Conservation (phyloP, 2,888 invertebrate genomes). For the Tortrix viridana region DNA sequence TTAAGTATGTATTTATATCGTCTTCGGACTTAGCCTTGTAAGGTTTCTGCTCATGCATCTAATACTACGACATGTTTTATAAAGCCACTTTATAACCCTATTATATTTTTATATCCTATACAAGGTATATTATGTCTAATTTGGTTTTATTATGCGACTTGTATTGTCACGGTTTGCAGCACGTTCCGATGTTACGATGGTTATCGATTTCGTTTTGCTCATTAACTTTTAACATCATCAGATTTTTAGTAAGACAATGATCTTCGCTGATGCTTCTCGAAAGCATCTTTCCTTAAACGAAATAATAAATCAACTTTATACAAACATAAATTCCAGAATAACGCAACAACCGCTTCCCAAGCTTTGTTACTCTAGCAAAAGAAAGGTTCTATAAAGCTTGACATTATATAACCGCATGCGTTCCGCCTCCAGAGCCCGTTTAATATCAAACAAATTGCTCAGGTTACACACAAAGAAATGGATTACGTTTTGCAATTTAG, state of each 20-base stretch:
- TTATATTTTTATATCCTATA: not conserved
- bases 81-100: slow-evolving; percentile 18
- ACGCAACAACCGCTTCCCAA: not conserved
- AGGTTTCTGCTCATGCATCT: slow-evolving; percentile 24
- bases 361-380: too few relatives aligned
- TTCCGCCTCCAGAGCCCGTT: not conserved
- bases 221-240: not conserved
- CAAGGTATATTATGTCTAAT: too few relatives aligned
- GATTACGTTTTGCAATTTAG: slow-evolving; percentile 20
- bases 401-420: slow-evolving; percentile 9
- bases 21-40: slow-evolving; percentile 4
- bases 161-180: slow-evolving; percentile 2
- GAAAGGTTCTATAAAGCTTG: not conserved
- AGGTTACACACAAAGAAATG: slow-evolving; percentile 17
- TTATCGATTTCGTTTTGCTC: slow-evolving; percentile 15
- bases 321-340: not conserved
- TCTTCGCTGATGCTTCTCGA: too few relatives aligned
- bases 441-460: slow-evolving; percentile 31
- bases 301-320: too few relatives aligned
- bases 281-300: too few relatives aligned
- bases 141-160: slow-evolving; percentile 14
- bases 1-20: slow-evolving; percentile 14
- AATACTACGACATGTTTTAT: slow-evolving; percentile 7
- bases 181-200: slow-evolving; percentile 7
- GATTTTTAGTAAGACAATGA: not conserved